Conservation (phyloP, 1,140 invertebrate genomes). For the Maconellicoccus hirsutus region DNA sequence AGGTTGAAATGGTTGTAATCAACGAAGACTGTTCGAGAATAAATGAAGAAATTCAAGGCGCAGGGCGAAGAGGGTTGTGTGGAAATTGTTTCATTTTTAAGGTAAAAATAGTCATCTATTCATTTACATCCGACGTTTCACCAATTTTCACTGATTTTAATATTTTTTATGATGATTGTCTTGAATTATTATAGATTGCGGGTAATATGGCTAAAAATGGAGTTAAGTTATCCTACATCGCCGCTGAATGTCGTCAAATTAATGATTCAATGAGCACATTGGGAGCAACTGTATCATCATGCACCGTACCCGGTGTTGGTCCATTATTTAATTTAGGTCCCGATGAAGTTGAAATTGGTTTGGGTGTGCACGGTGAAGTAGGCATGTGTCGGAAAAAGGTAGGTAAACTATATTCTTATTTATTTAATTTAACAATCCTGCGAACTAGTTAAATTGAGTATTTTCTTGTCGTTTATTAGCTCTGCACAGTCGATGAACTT, state of each 20-base stretch:
- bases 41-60: constrained; percentile 39
- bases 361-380: constrained; percentile 79
- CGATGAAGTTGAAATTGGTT: constrained; percentile 66
- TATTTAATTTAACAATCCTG: background rate
- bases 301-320: constrained; percentile 54
- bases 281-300: constrained; percentile 56
- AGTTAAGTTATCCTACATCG: constrained; percentile 42
- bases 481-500: constrained; percentile 36
- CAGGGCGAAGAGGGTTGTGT: constrained; percentile 60
- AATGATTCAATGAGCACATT: constrained; percentile 53
- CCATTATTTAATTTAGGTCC: constrained; percentile 51
- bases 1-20: constrained; percentile 39
- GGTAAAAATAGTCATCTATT: constrained; percentile 34
- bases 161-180: no score
- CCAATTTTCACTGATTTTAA: no score
- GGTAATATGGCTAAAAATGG: constrained; percentile 58
- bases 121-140: no score
- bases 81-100: constrained; percentile 62
- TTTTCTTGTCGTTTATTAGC: constrained; percentile 30
- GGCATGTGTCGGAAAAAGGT: constrained; percentile 58
- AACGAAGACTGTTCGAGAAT: constrained; percentile 56
- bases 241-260: constrained; percentile 36
- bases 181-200: constrained; percentile 50
- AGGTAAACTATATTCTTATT: constrained; percentile 26
- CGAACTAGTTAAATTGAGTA: background rate